These are phyloP conservation scores for Cataglyphis hispanica DNA, from an alignment of 1,140 invertebrate species.

Conservation along the genomic window DNA sequence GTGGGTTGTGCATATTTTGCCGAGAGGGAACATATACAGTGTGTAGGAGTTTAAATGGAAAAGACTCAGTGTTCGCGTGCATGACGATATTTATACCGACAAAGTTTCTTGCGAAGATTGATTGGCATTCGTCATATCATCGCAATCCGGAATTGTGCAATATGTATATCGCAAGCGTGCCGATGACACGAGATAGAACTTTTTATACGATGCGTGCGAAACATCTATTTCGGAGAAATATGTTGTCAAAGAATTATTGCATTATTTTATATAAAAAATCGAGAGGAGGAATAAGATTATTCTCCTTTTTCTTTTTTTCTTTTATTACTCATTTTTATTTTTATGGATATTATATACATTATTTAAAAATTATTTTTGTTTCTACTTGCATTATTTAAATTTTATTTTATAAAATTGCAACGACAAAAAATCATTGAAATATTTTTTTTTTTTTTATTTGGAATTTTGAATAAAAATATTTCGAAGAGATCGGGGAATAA, in stretches of 20 bases:
- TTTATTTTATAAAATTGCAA: too few relatives aligned
- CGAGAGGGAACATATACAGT: not conserved
- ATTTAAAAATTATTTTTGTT: too few relatives aligned
- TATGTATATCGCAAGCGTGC: too few relatives aligned
- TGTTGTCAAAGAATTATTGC: not conserved
- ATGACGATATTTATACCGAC: slow-evolving; percentile 29
- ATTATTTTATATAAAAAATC: not conserved
- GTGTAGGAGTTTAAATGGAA: slow-evolving; percentile 37
- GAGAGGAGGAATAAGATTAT: too few relatives aligned
- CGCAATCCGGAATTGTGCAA: not conserved
- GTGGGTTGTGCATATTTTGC: slow-evolving; percentile 17
- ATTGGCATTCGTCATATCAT: not conserved
- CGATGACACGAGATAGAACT: not conserved
- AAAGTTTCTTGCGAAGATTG: not conserved
- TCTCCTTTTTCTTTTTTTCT: too few relatives aligned
- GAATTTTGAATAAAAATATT: too few relatives aligned
- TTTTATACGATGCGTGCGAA: slow-evolving; percentile 5
- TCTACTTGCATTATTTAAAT: too few relatives aligned
- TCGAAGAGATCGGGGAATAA: too few relatives aligned
- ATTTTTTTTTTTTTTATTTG: too few relatives aligned
- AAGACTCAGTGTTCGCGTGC: slow-evolving; percentile 3
- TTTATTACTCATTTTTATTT: too few relatives aligned
- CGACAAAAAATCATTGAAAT: too few relatives aligned
- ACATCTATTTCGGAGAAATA: not conserved
- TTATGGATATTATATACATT: too few relatives aligned